Conservation (phyloP, 2,113 vertebrate species). For the Grantiella picta region DNA sequence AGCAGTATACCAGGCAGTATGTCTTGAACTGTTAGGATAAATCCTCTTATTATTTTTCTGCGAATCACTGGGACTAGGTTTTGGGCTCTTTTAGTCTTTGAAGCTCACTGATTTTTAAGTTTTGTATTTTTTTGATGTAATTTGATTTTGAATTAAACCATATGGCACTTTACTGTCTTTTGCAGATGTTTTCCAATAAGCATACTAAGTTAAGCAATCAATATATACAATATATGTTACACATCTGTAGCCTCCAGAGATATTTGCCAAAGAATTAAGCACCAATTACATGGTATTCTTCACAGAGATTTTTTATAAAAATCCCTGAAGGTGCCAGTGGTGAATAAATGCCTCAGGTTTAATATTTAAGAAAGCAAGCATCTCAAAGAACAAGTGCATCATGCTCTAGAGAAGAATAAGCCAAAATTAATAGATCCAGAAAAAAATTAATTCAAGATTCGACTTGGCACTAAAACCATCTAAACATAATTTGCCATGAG, state of each 20-base stretch:
- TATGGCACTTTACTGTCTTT: neutral
- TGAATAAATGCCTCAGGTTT: conserved; percentile 21
- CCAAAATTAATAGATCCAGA: neutral
- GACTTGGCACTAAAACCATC: neutral
- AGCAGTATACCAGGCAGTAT: neutral
- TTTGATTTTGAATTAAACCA: conserved; percentile 8
- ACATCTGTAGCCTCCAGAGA: neutral
- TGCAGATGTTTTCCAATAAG: neutral
- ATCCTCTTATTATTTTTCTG: neutral
- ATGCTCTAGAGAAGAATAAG: neutral
- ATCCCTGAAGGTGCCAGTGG: neutral
- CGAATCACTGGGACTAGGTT: neutral
- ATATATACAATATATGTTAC: neutral
- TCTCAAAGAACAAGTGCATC: neutral
- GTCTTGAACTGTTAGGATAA: neutral
- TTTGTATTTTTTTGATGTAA: neutral
- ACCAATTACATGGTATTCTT: neutral
- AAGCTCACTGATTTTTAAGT: neutral
- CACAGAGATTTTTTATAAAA: neutral
- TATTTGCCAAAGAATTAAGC: conserved; percentile 18
- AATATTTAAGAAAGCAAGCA: neutral
- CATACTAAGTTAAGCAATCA: neutral
- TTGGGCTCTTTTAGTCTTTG: neutral
- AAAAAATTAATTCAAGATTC: conserved; percentile 7
- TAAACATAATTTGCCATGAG: neutral